phyloP scores from a whole-genome alignment of 2,113 vertebrate genomes.

The Oryctolagus cuniculus region DNA sequence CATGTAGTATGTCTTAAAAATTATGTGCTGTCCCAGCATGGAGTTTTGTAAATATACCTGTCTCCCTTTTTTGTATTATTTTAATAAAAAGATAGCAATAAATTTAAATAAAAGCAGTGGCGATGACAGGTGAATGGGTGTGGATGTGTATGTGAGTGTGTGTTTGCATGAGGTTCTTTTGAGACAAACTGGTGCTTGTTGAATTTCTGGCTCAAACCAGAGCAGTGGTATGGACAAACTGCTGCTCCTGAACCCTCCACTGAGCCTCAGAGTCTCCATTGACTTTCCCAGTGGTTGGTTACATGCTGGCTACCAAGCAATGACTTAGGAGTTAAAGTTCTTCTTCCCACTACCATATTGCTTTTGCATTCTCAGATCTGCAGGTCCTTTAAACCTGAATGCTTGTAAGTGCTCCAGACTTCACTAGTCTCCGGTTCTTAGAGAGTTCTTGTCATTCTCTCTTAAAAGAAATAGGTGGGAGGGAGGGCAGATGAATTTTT shows the following conservation, averaged over 20 bases:
- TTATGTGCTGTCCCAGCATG: constrained; percentile 93
- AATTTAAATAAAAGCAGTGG: constrained; percentile 84
- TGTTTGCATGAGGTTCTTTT: constrained; percentile 87
- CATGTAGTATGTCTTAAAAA: constrained; percentile 93
- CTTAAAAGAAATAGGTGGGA: background rate
- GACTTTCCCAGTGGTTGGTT: constrained; percentile 28
- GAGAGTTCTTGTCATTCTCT: constrained; percentile 53
- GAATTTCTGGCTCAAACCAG: constrained; percentile 83
- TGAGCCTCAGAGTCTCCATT: constrained; percentile 59
- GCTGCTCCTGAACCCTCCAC: constrained; percentile 84
- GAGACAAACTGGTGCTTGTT: constrained; percentile 88
- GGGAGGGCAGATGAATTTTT: constrained; percentile 33
- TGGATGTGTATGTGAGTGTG: constrained; percentile 45
- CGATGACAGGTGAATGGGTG: constrained; percentile 64
- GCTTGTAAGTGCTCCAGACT: constrained; percentile 7
- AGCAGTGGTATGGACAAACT: constrained; percentile 86
- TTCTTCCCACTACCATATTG: constrained; percentile 8
- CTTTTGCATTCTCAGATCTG: background rate
- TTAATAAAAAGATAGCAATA: constrained; percentile 85
- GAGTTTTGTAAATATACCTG: constrained; percentile 92
- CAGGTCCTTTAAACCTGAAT: background rate
- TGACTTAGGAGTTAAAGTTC: constrained; percentile 39
- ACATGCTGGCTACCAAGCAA: constrained; percentile 52
- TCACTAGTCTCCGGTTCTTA: constrained; percentile 7
- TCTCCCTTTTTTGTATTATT: constrained; percentile 91